Evolutionary conservation across 1,140 invertebrate species (phyloP).

Genomic region (Holcopasites calliopsidis): DNA sequence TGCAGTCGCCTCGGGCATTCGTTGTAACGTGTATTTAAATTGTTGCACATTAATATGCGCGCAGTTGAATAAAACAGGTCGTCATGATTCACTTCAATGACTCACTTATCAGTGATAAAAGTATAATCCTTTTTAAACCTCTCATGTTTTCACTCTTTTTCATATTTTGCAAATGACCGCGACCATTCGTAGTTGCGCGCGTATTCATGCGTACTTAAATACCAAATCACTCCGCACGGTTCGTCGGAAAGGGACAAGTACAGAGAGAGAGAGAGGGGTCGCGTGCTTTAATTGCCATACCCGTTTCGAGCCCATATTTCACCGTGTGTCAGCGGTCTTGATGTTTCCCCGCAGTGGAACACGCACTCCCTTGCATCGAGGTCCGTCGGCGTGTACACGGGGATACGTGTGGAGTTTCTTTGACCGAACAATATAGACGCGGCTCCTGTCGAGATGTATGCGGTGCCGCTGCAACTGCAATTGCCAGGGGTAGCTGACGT

Average conservation of each 20-base stretch:
- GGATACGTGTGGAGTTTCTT: conserved; percentile 38
- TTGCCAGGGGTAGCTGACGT: conserved; percentile 30
- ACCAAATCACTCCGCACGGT: conserved; percentile 14
- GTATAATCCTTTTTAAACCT: conserved; percentile 51
- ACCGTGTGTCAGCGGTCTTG: conserved; percentile 63
- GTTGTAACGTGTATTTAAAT: conserved; percentile 14
- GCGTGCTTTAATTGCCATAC: conserved; percentile 58
- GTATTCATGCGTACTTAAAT: conserved; percentile 8
- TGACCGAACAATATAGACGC: conserved; percentile 44
- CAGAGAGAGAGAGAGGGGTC: not conserved
- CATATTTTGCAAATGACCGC: conserved; percentile 17
- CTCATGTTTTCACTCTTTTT: conserved; percentile 35
- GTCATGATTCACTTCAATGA: not conserved
- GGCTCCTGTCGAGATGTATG: conserved; percentile 36
- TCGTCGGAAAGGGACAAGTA: not conserved
- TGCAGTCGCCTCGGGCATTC: not conserved
- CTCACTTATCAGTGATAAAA: conserved; percentile 44
- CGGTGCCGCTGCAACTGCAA: conserved; percentile 48
- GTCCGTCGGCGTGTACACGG: conserved; percentile 22
- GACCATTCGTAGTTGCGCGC: not conserved
- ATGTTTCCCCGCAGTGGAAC: conserved; percentile 62
- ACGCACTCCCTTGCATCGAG: conserved; percentile 48
- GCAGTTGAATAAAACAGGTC: conserved; percentile 4
- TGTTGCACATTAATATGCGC: conserved; percentile 29
- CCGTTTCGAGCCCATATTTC: conserved; percentile 65